These are phyloP conservation scores for Tachyglossus aculeatus DNA, from an alignment of 2,797 vertebrate genomes.

Conservation along the genomic window DNA sequence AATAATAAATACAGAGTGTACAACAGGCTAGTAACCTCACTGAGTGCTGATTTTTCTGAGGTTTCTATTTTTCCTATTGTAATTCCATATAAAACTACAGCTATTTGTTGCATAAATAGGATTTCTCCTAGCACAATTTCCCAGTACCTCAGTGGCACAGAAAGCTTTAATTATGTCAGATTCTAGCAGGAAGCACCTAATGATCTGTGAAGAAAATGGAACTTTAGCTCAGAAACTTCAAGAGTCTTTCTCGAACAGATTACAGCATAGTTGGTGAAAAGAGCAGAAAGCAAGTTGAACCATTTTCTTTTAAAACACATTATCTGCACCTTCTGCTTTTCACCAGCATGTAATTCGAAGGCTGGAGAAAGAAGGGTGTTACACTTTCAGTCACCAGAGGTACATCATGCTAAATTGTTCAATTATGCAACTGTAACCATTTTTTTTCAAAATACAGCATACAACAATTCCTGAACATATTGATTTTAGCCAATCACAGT, in stretches of 20 bases:
- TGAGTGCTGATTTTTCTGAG: too few species aligned
- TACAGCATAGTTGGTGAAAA: slow-evolving; percentile 47
- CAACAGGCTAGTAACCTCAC: too few species aligned
- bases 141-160: too few species aligned
- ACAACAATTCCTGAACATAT: slow-evolving; percentile 23
- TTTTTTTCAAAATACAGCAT: slow-evolving; percentile 21
- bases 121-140: too few species aligned
- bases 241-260: slow-evolving; percentile 65
- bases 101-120: too few species aligned
- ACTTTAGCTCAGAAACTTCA: slow-evolving; percentile 60
- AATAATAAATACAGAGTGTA: too few species aligned
- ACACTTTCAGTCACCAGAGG: neutral
- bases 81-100: too few species aligned
- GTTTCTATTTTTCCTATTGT: too few species aligned
- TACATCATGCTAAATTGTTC: slow-evolving; percentile 22
- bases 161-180: slow-evolving; percentile 70
- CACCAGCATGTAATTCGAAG: neutral
- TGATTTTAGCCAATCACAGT: slow-evolving; percentile 15
- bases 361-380: slow-evolving; percentile 30
- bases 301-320: slow-evolving; percentile 52
- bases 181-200: slow-evolving; percentile 49
- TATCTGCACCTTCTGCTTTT: slow-evolving; percentile 57
- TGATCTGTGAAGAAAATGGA: slow-evolving; percentile 40
- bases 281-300: slow-evolving; percentile 49
- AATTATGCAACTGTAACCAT: slow-evolving; percentile 40